Percentiles rank a stretch among this genome's conserved stretches.
phyloP scores from a whole-genome alignment of 2,888 invertebrate genomes.

The Meiosimyza decipiens region DNA sequence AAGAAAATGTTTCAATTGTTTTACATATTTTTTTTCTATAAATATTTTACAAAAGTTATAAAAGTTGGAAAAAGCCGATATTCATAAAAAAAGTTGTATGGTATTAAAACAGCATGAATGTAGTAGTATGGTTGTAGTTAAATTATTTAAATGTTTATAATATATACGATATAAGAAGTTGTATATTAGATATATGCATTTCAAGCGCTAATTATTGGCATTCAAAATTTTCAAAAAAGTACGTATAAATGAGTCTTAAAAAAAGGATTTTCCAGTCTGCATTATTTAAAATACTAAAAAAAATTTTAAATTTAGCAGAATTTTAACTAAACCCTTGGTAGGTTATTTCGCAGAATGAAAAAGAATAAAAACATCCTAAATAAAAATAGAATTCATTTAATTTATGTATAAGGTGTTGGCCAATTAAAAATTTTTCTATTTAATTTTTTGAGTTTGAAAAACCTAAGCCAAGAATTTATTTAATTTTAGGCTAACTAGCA shows the following conservation, averaged over 20 bases:
- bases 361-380: not conserved
- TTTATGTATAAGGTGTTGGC: not conserved
- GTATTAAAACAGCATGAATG: not conserved
- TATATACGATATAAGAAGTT: no score
- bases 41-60: conserved; percentile 20
- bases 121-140: no score
- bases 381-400: conserved; percentile 1
- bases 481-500: conserved; percentile 28
- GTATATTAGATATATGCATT: not conserved
- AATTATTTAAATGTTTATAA: no score
- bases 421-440: not conserved
- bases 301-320: conserved; percentile 34
- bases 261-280: conserved; percentile 25
- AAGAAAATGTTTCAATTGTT: conserved; percentile 15
- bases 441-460: conserved; percentile 7
- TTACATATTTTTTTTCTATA: conserved; percentile 1
- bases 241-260: conserved; percentile 19
- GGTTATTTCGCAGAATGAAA: conserved; percentile 33
- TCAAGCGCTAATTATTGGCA: conserved; percentile 34
- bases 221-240: conserved; percentile 23
- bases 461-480: conserved; percentile 43
- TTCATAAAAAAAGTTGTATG: conserved; percentile 12
- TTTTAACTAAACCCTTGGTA: conserved; percentile 49
- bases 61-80: conserved; percentile 32
- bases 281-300: conserved; percentile 41